phyloP scores from a whole-genome alignment of 2,113 vertebrate genomes.

The Aramus guarauna region DNA sequence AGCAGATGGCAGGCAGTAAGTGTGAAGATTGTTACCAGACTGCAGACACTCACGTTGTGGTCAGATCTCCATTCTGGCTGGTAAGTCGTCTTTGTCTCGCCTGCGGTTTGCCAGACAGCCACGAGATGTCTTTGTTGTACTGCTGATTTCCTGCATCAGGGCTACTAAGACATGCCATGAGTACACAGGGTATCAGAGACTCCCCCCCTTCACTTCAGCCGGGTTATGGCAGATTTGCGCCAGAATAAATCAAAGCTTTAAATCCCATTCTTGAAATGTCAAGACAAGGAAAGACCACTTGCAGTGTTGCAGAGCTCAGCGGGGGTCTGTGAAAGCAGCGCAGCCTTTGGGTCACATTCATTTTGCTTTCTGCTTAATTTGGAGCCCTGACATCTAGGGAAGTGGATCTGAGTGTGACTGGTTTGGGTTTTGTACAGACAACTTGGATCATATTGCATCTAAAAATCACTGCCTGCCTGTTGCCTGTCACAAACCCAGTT shows the following conservation, averaged over 20 bases:
- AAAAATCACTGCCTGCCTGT: not conserved
- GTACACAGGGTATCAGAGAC: rapidly evolving
- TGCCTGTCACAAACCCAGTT: not conserved
- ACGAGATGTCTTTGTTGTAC: constrained; percentile 70
- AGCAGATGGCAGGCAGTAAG: rapidly evolving
- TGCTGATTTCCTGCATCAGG: not conserved
- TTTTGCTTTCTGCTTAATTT: not conserved
- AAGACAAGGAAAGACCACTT: not conserved
- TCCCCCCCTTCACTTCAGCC: not conserved
- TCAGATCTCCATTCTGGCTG: too few species aligned
- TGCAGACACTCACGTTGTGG: rapidly evolving
- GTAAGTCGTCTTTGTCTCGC: not conserved
- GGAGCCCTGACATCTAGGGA: not conserved
- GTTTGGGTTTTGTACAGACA: not conserved
- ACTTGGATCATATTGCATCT: rapidly evolving
- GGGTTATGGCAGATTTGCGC: not conserved
- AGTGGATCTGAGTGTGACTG: not conserved
- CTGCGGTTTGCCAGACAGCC: constrained; percentile 52
- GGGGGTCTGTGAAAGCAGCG: not conserved
- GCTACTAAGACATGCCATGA: rapidly evolving
- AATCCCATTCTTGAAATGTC: not conserved
- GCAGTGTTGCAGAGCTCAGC: not conserved
- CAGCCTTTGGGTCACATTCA: not conserved
- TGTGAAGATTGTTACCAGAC: not conserved
- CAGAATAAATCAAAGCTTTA: not conserved